Conservation (phyloP, 2,888 invertebrate genomes). For the Mythimna pallens region DNA sequence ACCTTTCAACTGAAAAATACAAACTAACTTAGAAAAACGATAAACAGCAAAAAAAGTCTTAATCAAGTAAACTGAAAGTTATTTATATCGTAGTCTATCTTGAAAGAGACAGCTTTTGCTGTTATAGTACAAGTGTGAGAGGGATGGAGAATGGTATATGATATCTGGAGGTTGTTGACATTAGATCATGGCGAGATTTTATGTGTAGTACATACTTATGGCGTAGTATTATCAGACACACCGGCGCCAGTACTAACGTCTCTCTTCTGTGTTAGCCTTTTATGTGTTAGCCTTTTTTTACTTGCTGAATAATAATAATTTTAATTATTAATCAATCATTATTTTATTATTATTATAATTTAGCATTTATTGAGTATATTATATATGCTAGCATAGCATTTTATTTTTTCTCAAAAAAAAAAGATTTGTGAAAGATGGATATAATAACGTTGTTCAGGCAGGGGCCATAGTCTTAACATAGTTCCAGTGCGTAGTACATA, state of each 20-base stretch:
- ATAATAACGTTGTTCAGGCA: no score
- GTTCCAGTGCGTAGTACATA: no score
- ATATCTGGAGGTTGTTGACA: conserved; percentile 35
- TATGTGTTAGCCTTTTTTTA: no score
- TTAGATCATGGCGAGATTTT: conserved; percentile 6
- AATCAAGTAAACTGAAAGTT: conserved; percentile 15
- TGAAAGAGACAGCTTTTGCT: conserved; percentile 1
- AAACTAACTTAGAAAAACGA: not conserved
- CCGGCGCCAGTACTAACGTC: conserved; percentile 15
- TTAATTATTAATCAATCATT: no score
- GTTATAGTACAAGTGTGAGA: not conserved
- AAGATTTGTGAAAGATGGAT: no score
- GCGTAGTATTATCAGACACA: conserved; percentile 20
- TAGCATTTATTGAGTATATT: no score
- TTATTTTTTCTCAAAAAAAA: no score
- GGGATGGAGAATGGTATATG: not conserved
- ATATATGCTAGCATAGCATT: no score
- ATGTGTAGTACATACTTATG: conserved; percentile 16
- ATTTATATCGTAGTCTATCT: not conserved
- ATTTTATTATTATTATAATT: no score
- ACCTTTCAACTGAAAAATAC: not conserved
- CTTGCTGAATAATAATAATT: no score
- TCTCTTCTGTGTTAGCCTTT: no score
- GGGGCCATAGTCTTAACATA: no score
- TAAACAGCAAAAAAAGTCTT: not conserved